These are phyloP conservation scores for Tipula unca DNA, from an alignment of 2,888 invertebrate species.

Conservation along the genomic window DNA sequence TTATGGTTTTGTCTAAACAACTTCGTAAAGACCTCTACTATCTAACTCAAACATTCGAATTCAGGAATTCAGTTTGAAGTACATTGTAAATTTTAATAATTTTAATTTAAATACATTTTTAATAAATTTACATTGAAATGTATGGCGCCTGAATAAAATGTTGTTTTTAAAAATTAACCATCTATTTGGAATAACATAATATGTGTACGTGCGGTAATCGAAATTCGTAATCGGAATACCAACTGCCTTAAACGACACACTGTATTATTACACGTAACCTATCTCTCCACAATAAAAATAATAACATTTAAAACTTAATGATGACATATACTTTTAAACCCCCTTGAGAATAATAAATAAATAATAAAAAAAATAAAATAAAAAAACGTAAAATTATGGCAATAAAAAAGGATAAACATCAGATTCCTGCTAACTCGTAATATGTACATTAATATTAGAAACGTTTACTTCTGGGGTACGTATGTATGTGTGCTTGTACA, in stretches of 20 bases:
- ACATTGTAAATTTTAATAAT: too few species aligned
- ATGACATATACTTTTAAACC: background rate
- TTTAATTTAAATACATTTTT: too few species aligned
- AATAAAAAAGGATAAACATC: background rate
- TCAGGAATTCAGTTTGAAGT: too few species aligned
- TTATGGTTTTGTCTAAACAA: too few species aligned
- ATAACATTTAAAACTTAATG: background rate
- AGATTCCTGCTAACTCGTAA: background rate
- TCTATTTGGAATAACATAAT: too few species aligned
- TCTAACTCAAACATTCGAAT: too few species aligned
- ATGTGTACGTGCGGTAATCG: too few species aligned
- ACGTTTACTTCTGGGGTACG: background rate
- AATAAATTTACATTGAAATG: too few species aligned
- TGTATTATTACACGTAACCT: background rate
- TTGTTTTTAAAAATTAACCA: too few species aligned
- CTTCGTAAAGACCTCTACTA: too few species aligned
- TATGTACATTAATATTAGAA: background rate
- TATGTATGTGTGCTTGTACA: background rate
- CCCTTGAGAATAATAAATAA: background rate
- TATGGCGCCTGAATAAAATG: too few species aligned
- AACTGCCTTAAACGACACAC: background rate
- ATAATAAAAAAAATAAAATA: background rate
- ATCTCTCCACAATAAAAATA: background rate
- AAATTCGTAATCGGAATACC: too few species aligned
- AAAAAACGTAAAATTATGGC: background rate